A percentile compares a stretch with the other conserved stretches of the same genome.
Evolutionary conservation across 2,797 vertebrate species (phyloP).

Genomic region (Ficedula albicollis): DNA sequence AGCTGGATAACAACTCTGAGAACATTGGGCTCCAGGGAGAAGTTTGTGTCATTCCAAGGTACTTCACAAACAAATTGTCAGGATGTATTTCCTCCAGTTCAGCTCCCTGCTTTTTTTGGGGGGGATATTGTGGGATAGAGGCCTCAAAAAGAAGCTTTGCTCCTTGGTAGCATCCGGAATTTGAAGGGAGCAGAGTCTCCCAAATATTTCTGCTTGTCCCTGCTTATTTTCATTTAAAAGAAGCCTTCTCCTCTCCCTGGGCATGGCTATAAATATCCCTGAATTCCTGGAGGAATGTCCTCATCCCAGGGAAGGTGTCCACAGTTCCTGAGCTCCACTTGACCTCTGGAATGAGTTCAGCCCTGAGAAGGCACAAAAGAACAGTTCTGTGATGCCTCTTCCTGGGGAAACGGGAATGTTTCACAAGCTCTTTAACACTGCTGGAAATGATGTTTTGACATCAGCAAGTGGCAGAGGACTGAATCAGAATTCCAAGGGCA

Average conservation of each 20-base stretch:
- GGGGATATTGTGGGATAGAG: no score
- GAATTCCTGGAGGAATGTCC: neutral
- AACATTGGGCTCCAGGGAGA: no score
- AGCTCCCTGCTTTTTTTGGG: no score
- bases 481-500: neutral
- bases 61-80: no score
- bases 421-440: neutral
- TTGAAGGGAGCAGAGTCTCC: no score
- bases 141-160: no score
- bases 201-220: no score
- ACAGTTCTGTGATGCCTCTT: neutral
- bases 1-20: no score
- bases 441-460: neutral
- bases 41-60: no score
- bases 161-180: no score
- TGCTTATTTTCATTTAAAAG: no score
- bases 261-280: constrained; percentile 13
- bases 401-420: constrained; percentile 14
- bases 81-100: no score
- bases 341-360: constrained; percentile 24
- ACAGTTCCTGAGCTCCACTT: neutral
- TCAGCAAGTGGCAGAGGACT: neutral
- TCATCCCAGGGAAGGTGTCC: constrained; percentile 24
- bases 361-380: constrained; percentile 5
- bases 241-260: neutral